These are phyloP conservation scores for Alligator sinensis DNA, from an alignment of 2,113 vertebrate species.

Conservation along the genomic window DNA sequence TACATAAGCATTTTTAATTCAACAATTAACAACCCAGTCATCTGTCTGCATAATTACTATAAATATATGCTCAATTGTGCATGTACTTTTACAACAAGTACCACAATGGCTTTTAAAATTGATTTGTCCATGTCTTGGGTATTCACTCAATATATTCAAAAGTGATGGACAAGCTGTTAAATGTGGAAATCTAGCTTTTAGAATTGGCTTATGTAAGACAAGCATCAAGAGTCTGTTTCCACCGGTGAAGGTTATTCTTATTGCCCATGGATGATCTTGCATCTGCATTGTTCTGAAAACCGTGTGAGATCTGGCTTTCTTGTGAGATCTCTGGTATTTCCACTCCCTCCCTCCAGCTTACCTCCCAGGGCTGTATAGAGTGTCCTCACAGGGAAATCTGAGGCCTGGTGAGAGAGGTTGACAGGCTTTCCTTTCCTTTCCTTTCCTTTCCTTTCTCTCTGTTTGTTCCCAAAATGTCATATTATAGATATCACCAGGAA, in stretches of 20 bases:
- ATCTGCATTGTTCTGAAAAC: neutral
- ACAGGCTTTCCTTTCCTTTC: neutral
- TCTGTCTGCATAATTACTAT: neutral
- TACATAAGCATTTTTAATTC: neutral
- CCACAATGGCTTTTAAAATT: neutral
- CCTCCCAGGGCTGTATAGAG: too few species aligned
- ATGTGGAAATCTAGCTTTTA: neutral
- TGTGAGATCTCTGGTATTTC: neutral
- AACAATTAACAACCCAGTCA: neutral
- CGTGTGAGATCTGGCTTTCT: neutral
- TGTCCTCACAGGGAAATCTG: neutral
- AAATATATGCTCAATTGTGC: neutral
- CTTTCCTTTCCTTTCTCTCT: neutral
- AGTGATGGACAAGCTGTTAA: neutral
- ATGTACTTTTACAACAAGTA: neutral
- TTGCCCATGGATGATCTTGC: neutral
- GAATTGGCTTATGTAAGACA: neutral
- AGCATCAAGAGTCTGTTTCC: neutral
- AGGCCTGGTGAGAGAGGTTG: neutral
- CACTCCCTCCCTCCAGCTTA: too few species aligned
- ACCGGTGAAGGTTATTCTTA: neutral
- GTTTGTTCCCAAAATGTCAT: neutral
- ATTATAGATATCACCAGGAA: accelerated
- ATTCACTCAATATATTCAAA: neutral
- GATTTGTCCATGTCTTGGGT: neutral